Conservation (phyloP, 1,140 invertebrate species). For the Leptinotarsa texana region DNA sequence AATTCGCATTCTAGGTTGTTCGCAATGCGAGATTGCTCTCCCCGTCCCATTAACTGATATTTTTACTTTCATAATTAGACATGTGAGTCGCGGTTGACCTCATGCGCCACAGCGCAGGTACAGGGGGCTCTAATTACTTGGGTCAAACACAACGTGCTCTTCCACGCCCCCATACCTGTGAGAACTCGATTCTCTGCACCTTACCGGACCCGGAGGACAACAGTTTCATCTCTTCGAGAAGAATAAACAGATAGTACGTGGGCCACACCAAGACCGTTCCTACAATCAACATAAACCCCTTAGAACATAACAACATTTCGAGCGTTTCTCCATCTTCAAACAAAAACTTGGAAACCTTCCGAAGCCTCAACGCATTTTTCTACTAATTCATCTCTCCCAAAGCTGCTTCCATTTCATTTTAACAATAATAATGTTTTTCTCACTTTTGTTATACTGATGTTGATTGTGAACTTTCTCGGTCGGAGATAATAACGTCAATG, state of each 20-base stretch:
- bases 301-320: not conserved
- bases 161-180: conserved; percentile 44
- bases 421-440: too few relatives aligned
- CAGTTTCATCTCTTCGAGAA: not conserved
- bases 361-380: too few relatives aligned
- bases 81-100: conserved; percentile 40
- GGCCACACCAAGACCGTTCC: conserved; percentile 22
- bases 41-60: not conserved
- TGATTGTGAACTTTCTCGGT: too few relatives aligned
- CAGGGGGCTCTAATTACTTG: conserved; percentile 44
- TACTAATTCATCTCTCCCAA: too few relatives aligned
- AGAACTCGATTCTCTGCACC: conserved; percentile 43
- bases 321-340: too few relatives aligned
- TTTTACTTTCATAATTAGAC: conserved; percentile 25
- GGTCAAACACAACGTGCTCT: conserved; percentile 46
- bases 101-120: conserved; percentile 22
- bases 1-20: not conserved
- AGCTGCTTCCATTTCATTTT: too few relatives aligned
- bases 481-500: too few relatives aligned
- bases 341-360: too few relatives aligned
- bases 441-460: too few relatives aligned
- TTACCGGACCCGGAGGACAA: conserved; percentile 43
- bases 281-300: conserved; percentile 27
- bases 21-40: not conserved
- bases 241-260: not conserved